phyloP scores from a whole-genome alignment of 1,140 invertebrate species.

The Hermatobates lingyangjiaoensis region DNA sequence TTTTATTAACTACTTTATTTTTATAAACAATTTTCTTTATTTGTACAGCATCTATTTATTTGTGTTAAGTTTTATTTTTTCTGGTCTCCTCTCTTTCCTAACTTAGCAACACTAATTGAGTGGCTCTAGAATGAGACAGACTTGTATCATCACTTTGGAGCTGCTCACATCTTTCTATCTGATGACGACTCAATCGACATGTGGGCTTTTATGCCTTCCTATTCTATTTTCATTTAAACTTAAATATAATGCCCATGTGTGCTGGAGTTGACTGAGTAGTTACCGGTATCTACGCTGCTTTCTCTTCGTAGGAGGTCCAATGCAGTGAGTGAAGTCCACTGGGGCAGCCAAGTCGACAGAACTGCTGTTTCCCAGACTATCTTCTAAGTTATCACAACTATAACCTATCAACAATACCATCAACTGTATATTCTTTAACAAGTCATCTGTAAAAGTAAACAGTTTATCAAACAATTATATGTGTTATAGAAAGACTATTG shows the following conservation, averaged over 20 bases:
- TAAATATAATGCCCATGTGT: neutral
- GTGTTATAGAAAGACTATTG: too few species aligned
- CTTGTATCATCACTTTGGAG: neutral
- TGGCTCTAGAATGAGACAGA: neutral
- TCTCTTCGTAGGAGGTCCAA: constrained; percentile 12
- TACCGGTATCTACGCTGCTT: constrained; percentile 22
- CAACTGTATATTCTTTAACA: too few species aligned
- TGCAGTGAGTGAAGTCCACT: constrained; percentile 1
- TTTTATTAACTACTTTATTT: too few species aligned
- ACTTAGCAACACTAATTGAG: neutral
- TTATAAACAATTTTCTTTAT: too few species aligned
- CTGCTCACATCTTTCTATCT: neutral
- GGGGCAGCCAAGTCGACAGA: constrained; percentile 3
- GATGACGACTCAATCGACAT: neutral
- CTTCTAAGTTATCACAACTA: neutral
- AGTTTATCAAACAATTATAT: too few species aligned
- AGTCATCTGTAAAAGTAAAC: too few species aligned
- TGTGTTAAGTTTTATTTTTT: too few species aligned
- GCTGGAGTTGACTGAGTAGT: neutral
- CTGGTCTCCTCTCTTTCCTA: neutral
- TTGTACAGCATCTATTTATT: too few species aligned
- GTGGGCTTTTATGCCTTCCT: neutral
- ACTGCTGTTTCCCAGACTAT: neutral
- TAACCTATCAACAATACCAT: too few species aligned
- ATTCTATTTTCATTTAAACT: neutral